Evolutionary conservation across 2,113 vertebrate species (phyloP).

Genomic region (Herpailurus yagouaroundi): DNA sequence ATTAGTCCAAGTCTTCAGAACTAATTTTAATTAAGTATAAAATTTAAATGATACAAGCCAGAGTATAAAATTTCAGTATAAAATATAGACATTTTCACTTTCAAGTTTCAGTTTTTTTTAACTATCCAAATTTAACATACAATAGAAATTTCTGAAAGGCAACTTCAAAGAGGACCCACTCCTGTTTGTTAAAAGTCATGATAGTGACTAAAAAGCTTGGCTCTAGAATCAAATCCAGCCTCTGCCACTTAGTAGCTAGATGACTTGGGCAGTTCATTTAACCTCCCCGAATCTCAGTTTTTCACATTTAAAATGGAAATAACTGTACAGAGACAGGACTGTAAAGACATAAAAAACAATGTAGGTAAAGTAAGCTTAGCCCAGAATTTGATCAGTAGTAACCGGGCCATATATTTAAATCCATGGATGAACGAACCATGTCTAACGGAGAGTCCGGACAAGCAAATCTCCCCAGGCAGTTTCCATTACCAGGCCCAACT

Average conservation of each 20-base stretch:
- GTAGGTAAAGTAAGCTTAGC: neutral
- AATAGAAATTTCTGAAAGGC: neutral
- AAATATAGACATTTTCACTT: constrained; percentile 41
- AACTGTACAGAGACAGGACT: neutral
- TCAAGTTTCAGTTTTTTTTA: neutral
- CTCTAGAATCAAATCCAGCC: constrained; percentile 1
- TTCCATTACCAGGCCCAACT: constrained; percentile 14
- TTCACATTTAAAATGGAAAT: neutral
- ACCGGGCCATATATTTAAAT: neutral
- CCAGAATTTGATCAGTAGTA: neutral
- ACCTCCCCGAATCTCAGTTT: neutral
- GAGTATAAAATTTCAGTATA: neutral
- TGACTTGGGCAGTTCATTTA: neutral
- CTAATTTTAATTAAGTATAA: constrained; percentile 16
- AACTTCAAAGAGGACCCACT: neutral
- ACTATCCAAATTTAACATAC: constrained; percentile 15
- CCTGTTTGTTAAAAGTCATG: neutral
- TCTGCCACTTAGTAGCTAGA: neutral
- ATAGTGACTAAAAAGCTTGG: neutral
- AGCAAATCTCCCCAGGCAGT: neutral
- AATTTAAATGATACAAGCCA: constrained; percentile 7
- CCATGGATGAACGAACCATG: neutral
- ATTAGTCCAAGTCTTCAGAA: neutral
- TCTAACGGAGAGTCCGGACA: neutral
- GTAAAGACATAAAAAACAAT: neutral